Evolutionary conservation across 2,888 invertebrate genomes (phyloP), one percentile per base, ranked within the genome.

Genomic region (Rhorus exstirpatorius): DNA sequence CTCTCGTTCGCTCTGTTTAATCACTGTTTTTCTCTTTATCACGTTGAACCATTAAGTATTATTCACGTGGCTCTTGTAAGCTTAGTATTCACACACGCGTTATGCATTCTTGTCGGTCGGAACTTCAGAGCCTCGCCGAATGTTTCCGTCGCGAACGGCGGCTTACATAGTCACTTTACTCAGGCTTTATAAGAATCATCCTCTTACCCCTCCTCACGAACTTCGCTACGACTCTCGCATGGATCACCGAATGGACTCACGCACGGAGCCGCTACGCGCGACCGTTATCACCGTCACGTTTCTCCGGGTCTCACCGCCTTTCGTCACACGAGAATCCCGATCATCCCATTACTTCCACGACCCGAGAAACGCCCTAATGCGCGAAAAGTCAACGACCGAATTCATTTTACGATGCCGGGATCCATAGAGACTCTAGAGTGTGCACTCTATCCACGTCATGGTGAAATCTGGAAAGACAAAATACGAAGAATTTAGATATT

Each of bases 161-260:
- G 60, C 60, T 68, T 60, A 24, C 19, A 49, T 55, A 38, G 60
- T 7, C 58, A 19, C 38, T 46, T 60, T 19, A 26, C 21, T 74
- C 70, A 12, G 6, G 55, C 21, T 53, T 31, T 61, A 21, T 51
- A 44, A 31, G 55, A 71, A 38, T 55, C 65, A n/a, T 51, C 86
- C 84, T 67, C 84, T 65, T 49, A 65, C 49, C 49, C 12, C 49
- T 26, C 19, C 51, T 53, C 51, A 51, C 81, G 82, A 84, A 83
- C 86, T 86, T 85, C 85, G 84, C 75, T 71, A 58, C 63, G 24
- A 81, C 67, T 51, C 79, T 81, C n/a, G n/a, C n/a, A n/a, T n/a
- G n/a, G n/a, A n/a, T n/a, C n/a, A n/a, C n/a, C n/a, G n/a, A 83
- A 81, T 81, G 79, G 80, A 79, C 83, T 71, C 65, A n/a, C n/a